Base-by-base conservation (phyloP, 2,888 invertebrate genomes). In the Parnassius orleans region DNA sequence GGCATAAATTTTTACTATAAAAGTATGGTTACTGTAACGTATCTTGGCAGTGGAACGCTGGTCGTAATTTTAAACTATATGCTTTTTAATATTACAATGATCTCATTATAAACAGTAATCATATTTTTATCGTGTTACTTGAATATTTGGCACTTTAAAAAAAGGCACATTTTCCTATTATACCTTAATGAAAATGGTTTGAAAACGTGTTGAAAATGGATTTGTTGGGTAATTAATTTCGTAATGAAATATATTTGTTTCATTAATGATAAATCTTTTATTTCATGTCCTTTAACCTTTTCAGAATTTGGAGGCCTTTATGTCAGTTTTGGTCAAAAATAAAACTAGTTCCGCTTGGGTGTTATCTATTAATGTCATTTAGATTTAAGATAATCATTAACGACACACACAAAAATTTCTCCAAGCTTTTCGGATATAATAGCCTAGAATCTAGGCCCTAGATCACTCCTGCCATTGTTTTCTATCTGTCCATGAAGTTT, bases 181-280 rank as follows among this genome's bases (percentile, higher is more conserved):
- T 89, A 83, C 52, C 59, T 63, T 59, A 89, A 90, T 90, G 83
- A 89, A 83, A 89, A 81, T 87, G 89, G 86, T 90, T 89, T 89
- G 90, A 87, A 52, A 87, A 87, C 86, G 89, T 90, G 92, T 92
- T 92, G 86, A 90, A 87, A 87, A 90, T 90, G 92, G 91, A 92
- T 91, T 92, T 92, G 92, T 92, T 92, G 91, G 92, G 90, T 90
- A 88, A 89, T 91, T 92, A 89, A 90, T 92, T 92, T 92, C 90
- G 80, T 87, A 85, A 91, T 89, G 90, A 92, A 92, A 92, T 92
- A 92, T 91, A 92, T 90, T 92, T 92, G 92, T 92, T 92, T 92
- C 91, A 92, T 87, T 87, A 84, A 84, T 77, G 53, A 64, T 73
- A 70, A 71, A 60, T 80, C 69, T 87, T 90, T 90, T 83, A 84